Percentiles rank a stretch among this genome's conserved stretches.
phyloP scores from a whole-genome alignment of 2,797 vertebrate genomes.

The Orestias chungarensis region DNA sequence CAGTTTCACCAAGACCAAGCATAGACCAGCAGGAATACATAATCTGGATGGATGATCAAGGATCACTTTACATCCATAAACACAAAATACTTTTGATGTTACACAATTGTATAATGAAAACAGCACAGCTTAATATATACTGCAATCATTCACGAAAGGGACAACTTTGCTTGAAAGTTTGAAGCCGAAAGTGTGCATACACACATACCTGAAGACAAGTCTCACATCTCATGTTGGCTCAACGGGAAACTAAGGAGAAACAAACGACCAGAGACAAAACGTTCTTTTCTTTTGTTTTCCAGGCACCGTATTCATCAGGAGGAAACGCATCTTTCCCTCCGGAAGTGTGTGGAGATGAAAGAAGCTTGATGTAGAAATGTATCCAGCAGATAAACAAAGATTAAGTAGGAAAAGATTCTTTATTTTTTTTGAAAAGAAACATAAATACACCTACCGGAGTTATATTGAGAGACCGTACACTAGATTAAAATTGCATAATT shows the following conservation, averaged over 20 bases:
- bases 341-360: background rate
- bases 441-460: constrained; percentile 62
- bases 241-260: background rate
- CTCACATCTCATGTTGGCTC: constrained; percentile 2
- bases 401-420: constrained; percentile 67
- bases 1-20: too few relatives aligned
- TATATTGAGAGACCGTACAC: constrained; percentile 36
- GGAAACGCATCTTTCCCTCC: constrained; percentile 23
- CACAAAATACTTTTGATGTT: too few relatives aligned
- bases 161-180: background rate
- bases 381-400: background rate
- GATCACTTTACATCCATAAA: too few relatives aligned
- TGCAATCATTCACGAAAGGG: background rate
- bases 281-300: constrained; percentile 35
- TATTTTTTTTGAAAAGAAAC: constrained; percentile 71
- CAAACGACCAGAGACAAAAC: constrained; percentile 6
- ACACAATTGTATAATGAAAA: too few relatives aligned
- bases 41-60: too few relatives aligned
- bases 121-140: background rate
- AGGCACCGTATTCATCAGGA: constrained; percentile 11
- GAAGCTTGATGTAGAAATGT: background rate
- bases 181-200: background rate
- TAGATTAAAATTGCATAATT: constrained; percentile 57
- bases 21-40: too few relatives aligned
- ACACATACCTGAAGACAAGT: background rate